Evolutionary conservation across 2,888 invertebrate species (phyloP), one percentile per base, ranked within the genome.

Genomic region (Buathra laborator): DNA sequence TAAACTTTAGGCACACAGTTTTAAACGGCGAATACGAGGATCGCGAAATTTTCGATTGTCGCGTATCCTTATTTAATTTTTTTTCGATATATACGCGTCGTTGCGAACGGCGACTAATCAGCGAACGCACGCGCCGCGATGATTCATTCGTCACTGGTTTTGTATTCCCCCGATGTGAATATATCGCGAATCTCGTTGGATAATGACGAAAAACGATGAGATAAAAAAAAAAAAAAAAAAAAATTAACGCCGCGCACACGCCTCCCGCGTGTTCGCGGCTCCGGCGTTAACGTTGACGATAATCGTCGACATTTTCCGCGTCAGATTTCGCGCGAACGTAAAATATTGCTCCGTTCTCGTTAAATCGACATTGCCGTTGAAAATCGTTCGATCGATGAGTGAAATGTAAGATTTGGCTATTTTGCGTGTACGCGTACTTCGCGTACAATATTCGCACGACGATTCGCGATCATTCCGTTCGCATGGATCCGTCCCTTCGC

Each of bases 101-200:
- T 32, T 56, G 12, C 75, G 67, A 53, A 64, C 29, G 56, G 71
- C 66, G 32, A 16, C 46, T 84, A 84, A 84, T 81, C 77, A 64
- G 59, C 29, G 56, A 46, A 14, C 75, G n/a, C n/a, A 76, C 29
- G 83, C 71, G 79, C 37, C 66, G 24, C 43, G 64, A 16, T 66
- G 75, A 80, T 76, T 84, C 53, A 66, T 53, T 14, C 68, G 12
- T 51, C 43, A 19, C 56, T 64, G 19, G 56, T 9, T 56, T 37
- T 37, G 37, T 56, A 56, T 32, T 62, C 37, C 62, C 32, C 62
- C 48, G 75, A 10, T 75, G 48, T 51, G 43, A 66, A 66, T 66
- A 75, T 75, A 29, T 59, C 46, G 19, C n/a, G 29, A 44, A 53
- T 81, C 62, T 81, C 62, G 48, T 56, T 64, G 66, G 81, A 81